A percentile compares a stretch with the other conserved stretches of the same genome.
Evolutionary conservation across 2,888 invertebrate species (phyloP).

Genomic region (Philhelius pedissequus): DNA sequence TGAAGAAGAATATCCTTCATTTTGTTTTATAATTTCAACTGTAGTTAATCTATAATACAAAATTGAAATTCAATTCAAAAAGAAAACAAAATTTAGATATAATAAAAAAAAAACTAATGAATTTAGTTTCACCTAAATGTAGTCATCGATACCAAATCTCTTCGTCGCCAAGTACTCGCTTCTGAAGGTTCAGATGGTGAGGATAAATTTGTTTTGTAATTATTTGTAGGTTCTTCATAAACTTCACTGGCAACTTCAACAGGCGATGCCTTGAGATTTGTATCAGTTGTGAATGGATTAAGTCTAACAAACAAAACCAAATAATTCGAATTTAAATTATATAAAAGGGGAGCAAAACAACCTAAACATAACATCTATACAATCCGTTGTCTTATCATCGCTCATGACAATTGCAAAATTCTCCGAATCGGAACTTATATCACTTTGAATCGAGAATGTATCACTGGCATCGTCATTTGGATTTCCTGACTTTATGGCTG

Average conservation of each 20-base stretch:
- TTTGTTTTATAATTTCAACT: constrained; percentile 87
- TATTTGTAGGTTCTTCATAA: constrained; percentile 82
- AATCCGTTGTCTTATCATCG: constrained; percentile 83
- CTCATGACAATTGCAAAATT: constrained; percentile 88
- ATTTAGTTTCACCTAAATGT: constrained; percentile 76
- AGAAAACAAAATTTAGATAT: neutral
- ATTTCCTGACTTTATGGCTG: constrained; percentile 85
- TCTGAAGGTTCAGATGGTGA: constrained; percentile 91
- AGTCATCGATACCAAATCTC: constrained; percentile 85
- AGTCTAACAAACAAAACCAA: constrained; percentile 70
- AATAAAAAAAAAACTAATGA: neutral
- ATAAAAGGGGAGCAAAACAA: constrained; percentile 62
- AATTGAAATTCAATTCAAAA: neutral
- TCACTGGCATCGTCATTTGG: constrained; percentile 86
- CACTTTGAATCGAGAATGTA: constrained; percentile 87
- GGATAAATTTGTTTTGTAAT: constrained; percentile 82
- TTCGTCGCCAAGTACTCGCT: constrained; percentile 87
- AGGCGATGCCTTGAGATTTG: constrained; percentile 77
- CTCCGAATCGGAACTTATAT: constrained; percentile 92
- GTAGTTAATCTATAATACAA: constrained; percentile 83
- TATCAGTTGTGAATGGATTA: constrained; percentile 80
- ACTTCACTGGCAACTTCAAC: constrained; percentile 93
- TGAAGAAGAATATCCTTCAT: constrained; percentile 83
- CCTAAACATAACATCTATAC: constrained; percentile 86
- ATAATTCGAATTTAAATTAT: neutral